A percentile compares a stretch with the other conserved stretches of the same genome.
Evolutionary conservation across 2,797 vertebrate genomes (phyloP).

Genomic region (Percopsis omiscomaycus): DNA sequence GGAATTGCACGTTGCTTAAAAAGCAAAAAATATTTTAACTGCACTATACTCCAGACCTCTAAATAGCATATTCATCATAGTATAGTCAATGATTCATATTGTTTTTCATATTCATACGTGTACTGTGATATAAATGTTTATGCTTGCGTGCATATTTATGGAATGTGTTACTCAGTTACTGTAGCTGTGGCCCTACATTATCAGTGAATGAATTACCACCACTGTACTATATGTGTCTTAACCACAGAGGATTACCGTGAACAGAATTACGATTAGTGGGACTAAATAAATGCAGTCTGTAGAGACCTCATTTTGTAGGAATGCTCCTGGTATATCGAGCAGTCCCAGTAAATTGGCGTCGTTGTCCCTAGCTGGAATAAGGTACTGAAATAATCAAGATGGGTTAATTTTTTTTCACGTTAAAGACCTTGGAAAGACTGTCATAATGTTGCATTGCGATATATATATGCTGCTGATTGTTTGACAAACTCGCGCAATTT

Average conservation of each 20-base stretch:
- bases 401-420: background rate
- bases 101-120: background rate
- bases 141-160: slow-evolving; percentile 61
- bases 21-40: background rate
- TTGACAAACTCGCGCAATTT: background rate
- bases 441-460: too few relatives aligned
- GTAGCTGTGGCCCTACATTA: slow-evolving; percentile 49
- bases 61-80: slow-evolving; percentile 6
- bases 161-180: slow-evolving; percentile 38
- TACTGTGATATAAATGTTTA: slow-evolving; percentile 31
- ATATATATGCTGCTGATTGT: too few relatives aligned
- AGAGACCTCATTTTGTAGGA: slow-evolving; percentile 50
- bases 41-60: background rate
- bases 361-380: slow-evolving; percentile 19
- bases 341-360: slow-evolving; percentile 34
- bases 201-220: slow-evolving; percentile 61
- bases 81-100: background rate
- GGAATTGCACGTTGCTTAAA: too few relatives aligned
- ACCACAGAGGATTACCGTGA: slow-evolving; percentile 50
- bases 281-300: slow-evolving; percentile 65
- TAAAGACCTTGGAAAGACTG: slow-evolving; percentile 5
- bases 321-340: slow-evolving; percentile 34
- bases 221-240: slow-evolving; percentile 64
- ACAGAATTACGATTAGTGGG: slow-evolving; percentile 70
- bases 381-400: slow-evolving; percentile 20